These are phyloP conservation scores for Micrastur ruficollis DNA, from an alignment of 2,797 vertebrate species.

Conservation along the genomic window DNA sequence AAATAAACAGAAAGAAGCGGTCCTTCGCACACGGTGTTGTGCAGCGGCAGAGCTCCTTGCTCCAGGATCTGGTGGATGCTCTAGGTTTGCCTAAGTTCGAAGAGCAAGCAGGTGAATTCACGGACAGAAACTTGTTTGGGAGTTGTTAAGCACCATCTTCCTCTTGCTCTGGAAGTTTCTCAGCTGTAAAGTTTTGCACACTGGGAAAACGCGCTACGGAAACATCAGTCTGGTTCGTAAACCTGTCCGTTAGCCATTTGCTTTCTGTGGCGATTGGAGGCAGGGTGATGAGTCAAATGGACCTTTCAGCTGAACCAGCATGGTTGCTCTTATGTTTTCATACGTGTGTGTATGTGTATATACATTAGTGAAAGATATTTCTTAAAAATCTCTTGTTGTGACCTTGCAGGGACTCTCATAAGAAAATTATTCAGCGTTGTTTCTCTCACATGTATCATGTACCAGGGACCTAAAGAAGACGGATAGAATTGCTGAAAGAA, in stretches of 20 bases:
- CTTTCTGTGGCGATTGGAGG: neutral
- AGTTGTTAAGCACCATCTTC: neutral
- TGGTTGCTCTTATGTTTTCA: rapidly evolving
- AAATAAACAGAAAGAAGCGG: neutral
- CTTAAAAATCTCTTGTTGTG: neutral
- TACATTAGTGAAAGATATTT: neutral
- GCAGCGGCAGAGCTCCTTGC: neutral
- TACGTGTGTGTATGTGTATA: neutral
- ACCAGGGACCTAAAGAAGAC: neutral
- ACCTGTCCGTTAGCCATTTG: neutral
- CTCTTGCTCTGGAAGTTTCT: neutral
- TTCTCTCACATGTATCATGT: neutral
- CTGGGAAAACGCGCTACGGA: neutral
- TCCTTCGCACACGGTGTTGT: rapidly evolving
- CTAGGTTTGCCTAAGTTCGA: neutral
- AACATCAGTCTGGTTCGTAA: neutral
- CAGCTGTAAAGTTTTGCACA: neutral
- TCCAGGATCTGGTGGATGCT: neutral
- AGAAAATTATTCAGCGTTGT: neutral
- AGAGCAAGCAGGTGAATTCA: neutral
- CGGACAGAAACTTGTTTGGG: neutral
- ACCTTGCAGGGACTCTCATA: rapidly evolving
- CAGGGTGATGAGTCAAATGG: neutral
- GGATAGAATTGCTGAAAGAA: neutral
- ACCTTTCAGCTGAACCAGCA: neutral